These are phyloP conservation scores for Enhydra lutris DNA, from an alignment of 2,113 vertebrate species.

Conservation along the genomic window DNA sequence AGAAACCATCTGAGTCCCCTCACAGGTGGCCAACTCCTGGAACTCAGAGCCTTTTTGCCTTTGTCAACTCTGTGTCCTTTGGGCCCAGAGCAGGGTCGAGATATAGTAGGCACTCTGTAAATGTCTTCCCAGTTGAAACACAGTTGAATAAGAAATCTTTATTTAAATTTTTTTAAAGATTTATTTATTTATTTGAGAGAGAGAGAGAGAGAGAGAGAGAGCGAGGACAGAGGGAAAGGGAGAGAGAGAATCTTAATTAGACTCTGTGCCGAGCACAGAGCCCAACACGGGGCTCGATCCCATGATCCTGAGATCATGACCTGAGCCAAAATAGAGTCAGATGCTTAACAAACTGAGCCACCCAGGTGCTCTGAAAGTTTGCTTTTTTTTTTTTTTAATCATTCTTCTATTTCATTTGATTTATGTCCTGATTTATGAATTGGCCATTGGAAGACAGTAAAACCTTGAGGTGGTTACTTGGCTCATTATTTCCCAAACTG, in stretches of 20 bases:
- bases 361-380: not conserved
- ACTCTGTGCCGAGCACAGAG: not conserved
- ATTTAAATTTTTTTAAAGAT: not conserved
- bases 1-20: not conserved
- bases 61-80: not conserved
- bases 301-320: not conserved
- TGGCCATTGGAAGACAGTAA: not conserved
- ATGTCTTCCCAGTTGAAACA: not conserved
- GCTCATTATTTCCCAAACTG: not conserved
- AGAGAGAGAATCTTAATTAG: not conserved
- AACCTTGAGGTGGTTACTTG: not conserved
- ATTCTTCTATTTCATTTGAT: not conserved
- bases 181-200: not conserved
- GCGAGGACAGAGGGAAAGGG: no score
- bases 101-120: not conserved
- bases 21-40: not conserved
- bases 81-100: not conserved
- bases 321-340: not conserved
- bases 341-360: not conserved
- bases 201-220: not conserved
- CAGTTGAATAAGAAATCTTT: not conserved
- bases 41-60: not conserved
- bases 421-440: not conserved
- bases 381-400: not conserved
- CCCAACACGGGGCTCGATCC: not conserved